phyloP scores from a whole-genome alignment of 1,140 invertebrate species.

The Chrysoperla carnea region DNA sequence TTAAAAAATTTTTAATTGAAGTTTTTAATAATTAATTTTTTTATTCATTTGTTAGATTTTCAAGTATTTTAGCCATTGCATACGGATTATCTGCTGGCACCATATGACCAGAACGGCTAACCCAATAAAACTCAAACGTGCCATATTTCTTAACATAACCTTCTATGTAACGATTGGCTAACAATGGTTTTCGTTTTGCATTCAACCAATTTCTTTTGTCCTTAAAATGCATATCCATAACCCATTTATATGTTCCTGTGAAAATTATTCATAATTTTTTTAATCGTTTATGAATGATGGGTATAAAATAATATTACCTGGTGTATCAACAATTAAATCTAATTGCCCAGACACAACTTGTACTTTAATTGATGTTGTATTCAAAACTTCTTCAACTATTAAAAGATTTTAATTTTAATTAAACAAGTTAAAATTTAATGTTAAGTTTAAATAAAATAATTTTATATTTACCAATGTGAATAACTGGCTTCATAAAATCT shows the following conservation, averaged over 20 bases:
- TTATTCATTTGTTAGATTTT: no score
- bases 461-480: constrained; percentile 34
- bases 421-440: no score
- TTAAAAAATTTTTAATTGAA: no score
- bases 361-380: constrained; percentile 45
- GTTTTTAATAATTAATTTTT: no score
- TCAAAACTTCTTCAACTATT: constrained; percentile 46
- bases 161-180: constrained; percentile 7
- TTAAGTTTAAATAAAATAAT: no score
- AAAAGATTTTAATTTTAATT: no score
- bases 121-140: constrained; percentile 12
- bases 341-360: constrained; percentile 49
- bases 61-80: constrained; percentile 7
- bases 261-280: constrained; percentile 4
- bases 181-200: background rate
- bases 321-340: constrained; percentile 54
- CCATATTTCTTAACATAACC: constrained; percentile 10
- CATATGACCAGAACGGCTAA: constrained; percentile 13
- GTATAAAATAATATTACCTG: constrained; percentile 23
- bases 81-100: constrained; percentile 9
- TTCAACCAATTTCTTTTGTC: no score
- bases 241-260: background rate
- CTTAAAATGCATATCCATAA: no score
- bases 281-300: no score
- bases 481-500: constrained; percentile 78